Base-by-base conservation (phyloP, 2,888 invertebrate species). In the Amblyjoppa fuscipennis region DNA sequence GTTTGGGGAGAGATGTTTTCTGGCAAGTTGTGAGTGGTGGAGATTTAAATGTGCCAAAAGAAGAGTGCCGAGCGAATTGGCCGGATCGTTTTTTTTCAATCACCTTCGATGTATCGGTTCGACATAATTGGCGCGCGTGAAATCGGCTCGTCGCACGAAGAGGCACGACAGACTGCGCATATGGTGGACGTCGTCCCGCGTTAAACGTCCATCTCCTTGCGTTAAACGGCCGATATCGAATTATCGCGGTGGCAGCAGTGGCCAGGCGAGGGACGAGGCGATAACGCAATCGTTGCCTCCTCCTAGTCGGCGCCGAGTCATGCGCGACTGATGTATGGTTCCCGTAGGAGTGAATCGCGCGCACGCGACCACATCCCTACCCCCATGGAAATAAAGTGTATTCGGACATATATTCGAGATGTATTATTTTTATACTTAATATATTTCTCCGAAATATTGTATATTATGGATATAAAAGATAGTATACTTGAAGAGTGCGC, bases 281-380 rank as follows among this genome's bases (percentile, higher is more conserved):
- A 64, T 73, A 66, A 78, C 64, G 75, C 74, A 79, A 83, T 73
- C 68, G 73, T 71, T 38, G 45, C 73, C 77, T 78, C 68, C 59
- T 51, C 41, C 25, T 34, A 11, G 13, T 20, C 28, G 13, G 3
- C 20, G n/a, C 11, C 25, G n/a, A 38, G 41, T 66, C 82, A 78
- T 76, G 68, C 78, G 51, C 61, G 51, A 83, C 45, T 31, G 59
- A 75, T 51, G 13, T 31, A 28, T n/a, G 34, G 16, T 20, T 64
- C 51, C 31, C 41, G 41, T 34, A 28, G 64, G 64, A 70, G 16
- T 78, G 69, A 49, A 61, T 64, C 61, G 71, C 34, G 61, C 49
- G 34, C 61, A 45, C 59, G 45, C 49, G 51, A 70, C 59, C 49
- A 5, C 59, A 64, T 71, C 70, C 45, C 25, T 4, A 20, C 20